A percentile compares a stretch with the other conserved stretches of the same genome.
These are phyloP conservation scores for Watsonalla binaria DNA, from an alignment of 2,888 invertebrate genomes.

Conservation along the genomic window DNA sequence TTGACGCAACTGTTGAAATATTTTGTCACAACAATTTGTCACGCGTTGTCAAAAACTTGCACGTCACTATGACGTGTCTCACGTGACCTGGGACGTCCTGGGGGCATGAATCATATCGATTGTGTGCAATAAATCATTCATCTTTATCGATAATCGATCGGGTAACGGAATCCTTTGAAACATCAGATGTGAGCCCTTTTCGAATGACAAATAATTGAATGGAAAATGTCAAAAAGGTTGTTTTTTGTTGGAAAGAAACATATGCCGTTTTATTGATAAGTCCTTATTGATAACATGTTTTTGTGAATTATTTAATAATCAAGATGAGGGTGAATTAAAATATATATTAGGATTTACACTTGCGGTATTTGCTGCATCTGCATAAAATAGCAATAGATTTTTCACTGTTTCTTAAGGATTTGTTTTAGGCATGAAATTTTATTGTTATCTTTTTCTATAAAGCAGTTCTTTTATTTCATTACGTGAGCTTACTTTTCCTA, in stretches of 20 bases:
- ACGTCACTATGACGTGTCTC: conserved; percentile 56
- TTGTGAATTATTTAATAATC: conserved; percentile 18
- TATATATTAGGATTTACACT: conserved; percentile 25
- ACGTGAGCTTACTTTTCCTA: no score
- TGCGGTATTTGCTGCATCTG: not conserved
- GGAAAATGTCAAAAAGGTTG: conserved; percentile 34
- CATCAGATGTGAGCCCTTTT: conserved; percentile 57
- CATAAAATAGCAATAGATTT: no score
- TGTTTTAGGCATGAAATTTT: no score
- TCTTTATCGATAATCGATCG: conserved; percentile 61
- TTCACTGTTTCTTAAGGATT: no score
- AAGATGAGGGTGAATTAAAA: not conserved
- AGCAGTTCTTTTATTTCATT: no score
- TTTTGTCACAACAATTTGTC: conserved; percentile 79
- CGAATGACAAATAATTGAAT: conserved; percentile 59
- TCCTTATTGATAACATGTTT: conserved; percentile 24
- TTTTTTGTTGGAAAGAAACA: conserved; percentile 17
- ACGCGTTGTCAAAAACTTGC: conserved; percentile 64
- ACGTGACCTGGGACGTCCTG: conserved; percentile 42
- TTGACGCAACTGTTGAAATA: conserved; percentile 76
- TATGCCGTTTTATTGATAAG: conserved; percentile 29
- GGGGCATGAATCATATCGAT: conserved; percentile 70
- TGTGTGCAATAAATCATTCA: conserved; percentile 66
- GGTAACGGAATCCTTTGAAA: conserved; percentile 61
- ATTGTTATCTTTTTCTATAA: no score